Evolutionary conservation across 2,797 vertebrate genomes (phyloP).

Genomic region (Mareca penelope): DNA sequence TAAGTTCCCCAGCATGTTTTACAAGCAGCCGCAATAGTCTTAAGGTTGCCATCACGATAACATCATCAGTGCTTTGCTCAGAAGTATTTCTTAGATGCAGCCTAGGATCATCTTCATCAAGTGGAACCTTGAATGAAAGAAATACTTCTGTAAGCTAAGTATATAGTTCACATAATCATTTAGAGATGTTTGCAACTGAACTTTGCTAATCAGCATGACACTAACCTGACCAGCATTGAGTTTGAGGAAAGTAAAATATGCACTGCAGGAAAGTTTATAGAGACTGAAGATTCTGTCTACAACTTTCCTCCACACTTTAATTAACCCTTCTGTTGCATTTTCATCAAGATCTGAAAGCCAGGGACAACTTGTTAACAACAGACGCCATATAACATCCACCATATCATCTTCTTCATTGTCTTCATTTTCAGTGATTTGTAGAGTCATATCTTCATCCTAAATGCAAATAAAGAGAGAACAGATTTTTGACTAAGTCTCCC

Average conservation of each 20-base stretch:
- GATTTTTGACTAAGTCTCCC: not conserved
- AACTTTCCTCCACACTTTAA: conserved; percentile 93
- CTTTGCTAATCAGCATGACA: not conserved
- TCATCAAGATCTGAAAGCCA: conserved; percentile 93
- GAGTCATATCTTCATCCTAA: conserved; percentile 97
- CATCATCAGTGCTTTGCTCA: conserved; percentile 96
- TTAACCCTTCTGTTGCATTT: conserved; percentile 89
- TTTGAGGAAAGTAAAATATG: conserved; percentile 98
- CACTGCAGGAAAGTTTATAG: conserved; percentile 94
- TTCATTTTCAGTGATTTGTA: conserved; percentile 91
- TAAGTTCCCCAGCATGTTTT: conserved; percentile 95
- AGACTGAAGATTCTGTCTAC: conserved; percentile 97
- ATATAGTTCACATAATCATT: not conserved
- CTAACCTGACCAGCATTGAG: conserved; percentile 92
- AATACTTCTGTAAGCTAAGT: not conserved
- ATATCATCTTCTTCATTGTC: conserved; percentile 94
- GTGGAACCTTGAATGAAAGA: conserved; percentile 79
- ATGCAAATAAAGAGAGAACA: not conserved
- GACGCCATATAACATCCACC: conserved; percentile 96
- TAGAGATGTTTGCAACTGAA: not conserved
- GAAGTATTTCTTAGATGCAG: conserved; percentile 80
- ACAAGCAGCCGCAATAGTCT: conserved; percentile 92
- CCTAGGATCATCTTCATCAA: conserved; percentile 94
- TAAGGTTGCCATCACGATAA: conserved; percentile 97
- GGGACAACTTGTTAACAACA: conserved; percentile 89